Percentiles rank a stretch among this genome's conserved stretches.
Evolutionary conservation across 2,113 vertebrate genomes (phyloP).

Genomic region (Sisor rabdophorus): DNA sequence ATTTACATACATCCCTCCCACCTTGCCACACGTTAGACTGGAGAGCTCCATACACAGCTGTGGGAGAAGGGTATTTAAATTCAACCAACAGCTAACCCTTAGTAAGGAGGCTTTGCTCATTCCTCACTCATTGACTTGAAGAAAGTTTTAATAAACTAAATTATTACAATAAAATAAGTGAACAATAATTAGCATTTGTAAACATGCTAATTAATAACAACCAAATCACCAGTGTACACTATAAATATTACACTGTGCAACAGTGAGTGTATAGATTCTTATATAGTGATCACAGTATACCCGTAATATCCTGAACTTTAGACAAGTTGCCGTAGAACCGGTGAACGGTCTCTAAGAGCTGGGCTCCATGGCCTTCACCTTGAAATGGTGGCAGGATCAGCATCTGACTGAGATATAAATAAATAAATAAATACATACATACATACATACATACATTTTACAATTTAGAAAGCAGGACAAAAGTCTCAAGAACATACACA

Average conservation of each 20-base stretch:
- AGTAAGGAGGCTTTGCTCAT: constrained; percentile 26
- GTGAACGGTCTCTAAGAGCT: constrained; percentile 94
- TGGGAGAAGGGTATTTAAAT: constrained; percentile 34
- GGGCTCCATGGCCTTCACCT: constrained; percentile 96
- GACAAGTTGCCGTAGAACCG: constrained; percentile 86
- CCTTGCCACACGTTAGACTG: constrained; percentile 39
- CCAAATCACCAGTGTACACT: background rate
- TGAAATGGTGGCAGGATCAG: constrained; percentile 96
- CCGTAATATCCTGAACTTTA: constrained; percentile 96
- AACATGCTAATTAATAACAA: background rate
- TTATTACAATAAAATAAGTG: background rate
- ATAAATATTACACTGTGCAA: constrained; percentile 1
- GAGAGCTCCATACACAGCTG: constrained; percentile 31
- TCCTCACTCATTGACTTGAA: constrained; percentile 21
- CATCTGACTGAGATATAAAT: constrained; percentile 83
- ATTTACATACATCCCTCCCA: constrained; percentile 55
- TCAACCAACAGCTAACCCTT: constrained; percentile 29
- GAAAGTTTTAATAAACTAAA: background rate
- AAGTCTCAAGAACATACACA: no score
- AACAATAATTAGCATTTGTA: background rate
- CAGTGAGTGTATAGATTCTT: background rate
- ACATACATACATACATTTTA: no score
- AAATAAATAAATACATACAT: no score
- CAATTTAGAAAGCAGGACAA: background rate
- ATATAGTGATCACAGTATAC: constrained; percentile 58